Evolutionary conservation across 2,113 vertebrate genomes (phyloP), one percentile per base, ranked within the genome.

Genomic region (Phylloscopus whistleri): DNA sequence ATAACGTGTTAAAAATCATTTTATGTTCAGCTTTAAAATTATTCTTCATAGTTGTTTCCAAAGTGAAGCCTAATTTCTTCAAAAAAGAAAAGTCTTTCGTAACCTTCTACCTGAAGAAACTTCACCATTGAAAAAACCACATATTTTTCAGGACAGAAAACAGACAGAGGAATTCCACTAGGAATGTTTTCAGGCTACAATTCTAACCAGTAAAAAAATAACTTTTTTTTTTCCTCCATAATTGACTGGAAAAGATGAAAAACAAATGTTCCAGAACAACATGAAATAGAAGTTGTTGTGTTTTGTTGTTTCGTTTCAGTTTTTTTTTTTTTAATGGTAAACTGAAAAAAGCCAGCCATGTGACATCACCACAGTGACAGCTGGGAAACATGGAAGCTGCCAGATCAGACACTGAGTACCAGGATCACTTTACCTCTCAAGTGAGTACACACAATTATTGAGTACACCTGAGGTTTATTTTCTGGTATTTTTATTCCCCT

Each of bases 231-330:
- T 3, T 2, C n/a, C 31, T 27, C 11, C 70, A 80, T 88, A 93
- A 94, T 86, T 94, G 76, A 66, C 41, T 89, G 92, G 94, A 96
- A 97, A 92, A 94, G 43, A 88, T 93, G 89, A 96, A 93, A 70
- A 96, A 85, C 63, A 85, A 87, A 85, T 93, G 89, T 96, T 94
- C 93, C 64, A 84, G 91, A 63, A 93, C 85, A 94, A 88, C 62
- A 46, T 41, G 74, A 89, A 94, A 96, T 35, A 81, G 11, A 92
- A 91, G 63, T 31, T 56, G 31, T 74, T 28, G 46, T 73, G 19
- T n/a, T 84, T 58, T 72, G 48, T 55, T 41, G 28, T 31, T 23
- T 60, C 6, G 7, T 30, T 66, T 55, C 13, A 4, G 1, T 17
- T 10, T 60, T 66, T 17, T 10, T 60, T 66, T 64, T 77, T 94